Percentiles rank a stretch among this genome's conserved stretches.
Conservation (phyloP, 1,140 invertebrate genomes). For the Portunus trituberculatus region DNA sequence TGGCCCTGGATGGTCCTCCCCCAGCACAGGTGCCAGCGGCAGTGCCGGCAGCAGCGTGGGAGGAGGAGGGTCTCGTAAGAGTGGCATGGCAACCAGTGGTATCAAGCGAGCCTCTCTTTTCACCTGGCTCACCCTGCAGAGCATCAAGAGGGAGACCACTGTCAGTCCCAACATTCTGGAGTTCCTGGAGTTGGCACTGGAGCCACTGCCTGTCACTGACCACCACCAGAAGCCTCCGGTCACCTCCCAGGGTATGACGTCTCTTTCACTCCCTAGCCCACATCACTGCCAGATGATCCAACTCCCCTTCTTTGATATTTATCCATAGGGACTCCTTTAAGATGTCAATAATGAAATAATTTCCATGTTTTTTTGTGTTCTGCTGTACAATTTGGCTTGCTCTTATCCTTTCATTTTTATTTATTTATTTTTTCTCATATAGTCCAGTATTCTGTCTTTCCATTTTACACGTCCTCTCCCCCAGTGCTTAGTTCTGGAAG, state of each 20-base stretch:
- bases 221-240: slow-evolving; percentile 68
- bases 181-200: slow-evolving; percentile 96
- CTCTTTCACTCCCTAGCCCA: slow-evolving; percentile 39
- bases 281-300: background rate
- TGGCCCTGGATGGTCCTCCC: slow-evolving; percentile 56
- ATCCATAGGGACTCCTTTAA: no score
- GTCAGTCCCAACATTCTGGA: slow-evolving; percentile 97
- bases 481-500: no score
- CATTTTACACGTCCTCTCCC: no score
- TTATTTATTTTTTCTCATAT: no score
- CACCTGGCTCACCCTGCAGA: slow-evolving; percentile 97
- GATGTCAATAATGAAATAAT: no score
- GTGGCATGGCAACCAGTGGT: slow-evolving; percentile 54
- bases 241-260: slow-evolving; percentile 52
- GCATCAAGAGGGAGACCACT: slow-evolving; percentile 97
- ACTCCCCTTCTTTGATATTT: no score
- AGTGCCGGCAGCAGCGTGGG: slow-evolving; percentile 39
- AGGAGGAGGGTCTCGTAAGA: slow-evolving; percentile 44
- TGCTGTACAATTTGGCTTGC: no score
- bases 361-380: no score
- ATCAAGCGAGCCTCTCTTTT: slow-evolving; percentile 96
- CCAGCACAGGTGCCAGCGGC: slow-evolving; percentile 17
- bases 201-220: slow-evolving; percentile 90
- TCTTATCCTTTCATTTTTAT: no score
- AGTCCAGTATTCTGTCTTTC: no score